Conservation (phyloP, 2,797 vertebrate genomes). For the Hybognathus amarus region DNA sequence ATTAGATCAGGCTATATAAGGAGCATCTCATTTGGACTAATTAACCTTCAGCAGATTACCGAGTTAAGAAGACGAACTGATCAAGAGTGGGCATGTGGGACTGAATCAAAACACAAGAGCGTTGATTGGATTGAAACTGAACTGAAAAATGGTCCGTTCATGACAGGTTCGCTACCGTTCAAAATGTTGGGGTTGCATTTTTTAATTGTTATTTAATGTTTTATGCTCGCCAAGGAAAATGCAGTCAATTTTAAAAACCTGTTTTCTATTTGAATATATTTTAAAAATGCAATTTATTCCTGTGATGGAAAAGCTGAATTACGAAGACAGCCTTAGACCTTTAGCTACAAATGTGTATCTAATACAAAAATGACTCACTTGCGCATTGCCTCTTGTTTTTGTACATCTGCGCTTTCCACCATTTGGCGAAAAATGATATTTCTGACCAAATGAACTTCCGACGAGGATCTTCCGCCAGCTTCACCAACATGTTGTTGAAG, state of each 20-base stretch:
- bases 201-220: too few species aligned
- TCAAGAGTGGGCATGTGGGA: background rate
- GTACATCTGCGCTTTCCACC: slow-evolving; percentile 91
- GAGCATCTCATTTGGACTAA: background rate
- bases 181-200: background rate
- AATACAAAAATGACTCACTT: slow-evolving; percentile 78
- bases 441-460: slow-evolving; percentile 98
- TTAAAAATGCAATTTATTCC: background rate
- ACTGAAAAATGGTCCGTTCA: background rate
- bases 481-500: slow-evolving; percentile 95
- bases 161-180: background rate
- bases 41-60: slow-evolving; percentile 13
- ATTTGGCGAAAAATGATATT: slow-evolving; percentile 95
- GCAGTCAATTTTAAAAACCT: background rate
- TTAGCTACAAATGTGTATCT: too few species aligned
- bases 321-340: background rate
- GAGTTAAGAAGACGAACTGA: slow-evolving; percentile 14
- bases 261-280: background rate
- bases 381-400: slow-evolving; percentile 88
- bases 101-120: background rate
- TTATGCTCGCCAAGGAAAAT: background rate
- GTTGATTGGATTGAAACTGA: background rate
- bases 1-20: background rate
- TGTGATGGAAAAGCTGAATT: background rate
- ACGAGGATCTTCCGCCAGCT: slow-evolving; percentile 92